A percentile compares a stretch with the other conserved stretches of the same genome.
Conservation (phyloP, 2,888 invertebrate species). For the Sturmia bella region DNA sequence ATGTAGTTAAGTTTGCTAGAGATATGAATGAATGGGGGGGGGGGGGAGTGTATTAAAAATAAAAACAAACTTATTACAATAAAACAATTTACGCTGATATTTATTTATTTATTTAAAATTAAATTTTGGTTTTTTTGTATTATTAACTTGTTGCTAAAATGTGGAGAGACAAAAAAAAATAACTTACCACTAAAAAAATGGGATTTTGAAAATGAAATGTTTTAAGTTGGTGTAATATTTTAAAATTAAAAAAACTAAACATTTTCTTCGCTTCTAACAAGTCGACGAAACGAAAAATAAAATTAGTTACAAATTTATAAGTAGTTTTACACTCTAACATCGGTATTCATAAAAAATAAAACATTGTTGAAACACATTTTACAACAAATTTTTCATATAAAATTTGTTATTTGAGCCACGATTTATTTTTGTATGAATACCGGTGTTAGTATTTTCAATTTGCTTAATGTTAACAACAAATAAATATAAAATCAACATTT, state of each 20-base stretch:
- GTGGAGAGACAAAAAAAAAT: not conserved
- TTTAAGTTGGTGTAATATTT: slow-evolving; percentile 30
- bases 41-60: slow-evolving; percentile 16
- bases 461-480: slow-evolving; percentile 64
- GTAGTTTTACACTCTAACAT: slow-evolving; percentile 24
- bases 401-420: too few species aligned
- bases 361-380: too few species aligned
- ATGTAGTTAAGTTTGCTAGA: slow-evolving; percentile 23
- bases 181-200: not conserved
- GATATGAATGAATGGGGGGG: slow-evolving; percentile 13
- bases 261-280: slow-evolving; percentile 2
- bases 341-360: too few species aligned
- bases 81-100: slow-evolving; percentile 51
- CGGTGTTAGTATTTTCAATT: slow-evolving; percentile 48
- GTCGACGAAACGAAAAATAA: slow-evolving; percentile 23
- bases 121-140: slow-evolving; percentile 40
- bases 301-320: slow-evolving; percentile 10
- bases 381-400: too few species aligned
- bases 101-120: slow-evolving; percentile 19
- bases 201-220: slow-evolving; percentile 43
- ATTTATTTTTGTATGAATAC: too few species aligned
- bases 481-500: slow-evolving; percentile 69
- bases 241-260: slow-evolving; percentile 14
- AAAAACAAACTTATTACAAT: slow-evolving; percentile 56
- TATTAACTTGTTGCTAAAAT: slow-evolving; percentile 30